phyloP scores from a whole-genome alignment of 2,113 vertebrate species.

The Gulo gulo region DNA sequence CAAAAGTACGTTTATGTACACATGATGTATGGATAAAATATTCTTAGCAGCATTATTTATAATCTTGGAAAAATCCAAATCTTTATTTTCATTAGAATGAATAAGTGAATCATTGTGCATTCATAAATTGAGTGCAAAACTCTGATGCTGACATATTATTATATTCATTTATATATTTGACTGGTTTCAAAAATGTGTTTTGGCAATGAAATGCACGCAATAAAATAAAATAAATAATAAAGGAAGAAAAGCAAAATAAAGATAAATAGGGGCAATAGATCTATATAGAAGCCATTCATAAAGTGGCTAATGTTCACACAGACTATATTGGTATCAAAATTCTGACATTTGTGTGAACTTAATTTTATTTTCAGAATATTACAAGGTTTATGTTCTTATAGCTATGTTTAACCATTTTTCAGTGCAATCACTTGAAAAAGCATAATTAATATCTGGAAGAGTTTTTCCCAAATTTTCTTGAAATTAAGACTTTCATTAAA shows the following conservation, averaged over 20 bases:
- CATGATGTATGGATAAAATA: background rate
- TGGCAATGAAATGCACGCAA: background rate
- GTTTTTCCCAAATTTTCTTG: background rate
- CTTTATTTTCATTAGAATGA: background rate
- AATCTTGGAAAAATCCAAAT: background rate
- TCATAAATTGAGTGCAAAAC: background rate
- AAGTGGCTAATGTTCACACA: background rate
- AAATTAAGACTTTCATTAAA: slow-evolving; percentile 46
- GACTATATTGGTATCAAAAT: background rate
- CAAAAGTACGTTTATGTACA: background rate
- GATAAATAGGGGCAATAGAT: background rate
- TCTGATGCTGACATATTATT: background rate
- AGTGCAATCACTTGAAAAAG: background rate
- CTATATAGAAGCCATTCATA: background rate
- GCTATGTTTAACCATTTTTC: background rate
- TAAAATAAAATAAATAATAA: background rate
- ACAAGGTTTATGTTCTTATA: background rate
- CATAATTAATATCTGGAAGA: background rate
- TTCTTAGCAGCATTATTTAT: background rate
- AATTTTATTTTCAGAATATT: background rate
- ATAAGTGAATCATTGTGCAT: background rate
- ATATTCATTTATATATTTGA: background rate
- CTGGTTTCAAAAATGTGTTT: background rate
- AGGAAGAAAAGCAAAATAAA: background rate
- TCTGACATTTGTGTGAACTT: background rate